Base-by-base conservation (phyloP, 2,113 vertebrate genomes). In the Ascaphus truei region DNA sequence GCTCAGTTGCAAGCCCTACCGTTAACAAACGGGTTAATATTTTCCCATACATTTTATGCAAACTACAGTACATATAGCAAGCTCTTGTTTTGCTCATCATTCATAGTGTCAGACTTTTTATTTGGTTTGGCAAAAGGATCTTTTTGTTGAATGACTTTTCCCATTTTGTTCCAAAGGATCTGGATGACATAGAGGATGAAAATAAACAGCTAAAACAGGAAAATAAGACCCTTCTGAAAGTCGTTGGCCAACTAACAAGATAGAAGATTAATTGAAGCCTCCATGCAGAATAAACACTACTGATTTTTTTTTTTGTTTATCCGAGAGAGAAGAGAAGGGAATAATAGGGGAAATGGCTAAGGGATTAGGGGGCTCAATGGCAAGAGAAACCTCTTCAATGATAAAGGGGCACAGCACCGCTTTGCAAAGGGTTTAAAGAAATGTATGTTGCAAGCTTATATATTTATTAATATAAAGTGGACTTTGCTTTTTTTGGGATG, bases 181-280 rank as follows among this genome's bases (percentile, higher is more conserved):
- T 99, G 77, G 97, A 99, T 79, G 97, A 99, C 77, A 90, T 98
- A 51, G 97, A 99, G 83, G 97, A 99, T 41, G 97, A 99, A 88
- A 98, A 98, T 15, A 96, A 99, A 78, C 96, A 99, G 56, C 87
- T 99, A 71, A 98, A 98, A 80, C 96, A 99, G 75, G 97, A 99
- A 89, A 99, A 99, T 83, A 98, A 98, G 89, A 99, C 97, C 65
- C 93, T 99, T 80, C 92, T 99, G 84, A 98, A 98, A 85, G 96
- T 99, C 79, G 97, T 99, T 65, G 94, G 96, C 48, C 96, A 98
- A 87, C 89, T 99, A 83, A 99, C 97, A 66, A 96, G 95, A 94
- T 98, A 99, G 95, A 97, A 91, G 80, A 76, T 62, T 69, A 77
- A 76, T 57, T 72, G 64, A 62, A 68, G 68, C 16, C 30, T 68